Percentiles rank a stretch among this genome's conserved stretches.
Conservation (phyloP, 2,113 vertebrate species). For the Numenius arquata region DNA sequence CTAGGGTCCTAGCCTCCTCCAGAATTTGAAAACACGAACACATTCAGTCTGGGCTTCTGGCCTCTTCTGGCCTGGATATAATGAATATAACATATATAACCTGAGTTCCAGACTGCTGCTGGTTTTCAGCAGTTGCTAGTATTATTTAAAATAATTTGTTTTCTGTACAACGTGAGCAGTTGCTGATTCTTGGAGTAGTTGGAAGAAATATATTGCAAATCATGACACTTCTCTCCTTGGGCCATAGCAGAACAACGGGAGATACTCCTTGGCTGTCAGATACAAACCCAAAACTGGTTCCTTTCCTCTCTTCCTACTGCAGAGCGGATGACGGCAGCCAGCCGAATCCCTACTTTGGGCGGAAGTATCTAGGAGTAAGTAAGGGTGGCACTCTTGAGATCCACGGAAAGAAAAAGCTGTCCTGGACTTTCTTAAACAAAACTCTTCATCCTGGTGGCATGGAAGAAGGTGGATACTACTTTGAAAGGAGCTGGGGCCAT, state of each 20-base stretch:
- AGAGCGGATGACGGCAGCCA: conserved; percentile 82
- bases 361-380: conserved; percentile 89
- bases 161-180: not conserved
- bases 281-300: not conserved
- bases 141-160: not conserved
- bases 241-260: not conserved
- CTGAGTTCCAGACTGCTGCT: not conserved
- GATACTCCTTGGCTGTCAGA: not conserved
- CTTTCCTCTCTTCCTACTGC: not conserved
- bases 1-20: not conserved
- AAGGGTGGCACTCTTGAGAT: conserved; percentile 87
- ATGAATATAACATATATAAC: not conserved
- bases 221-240: not conserved
- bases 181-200: not conserved
- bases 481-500: conserved; percentile 93
- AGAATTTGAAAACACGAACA: not conserved
- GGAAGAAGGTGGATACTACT: conserved; percentile 87
- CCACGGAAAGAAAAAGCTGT: conserved; percentile 86
- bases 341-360: conserved; percentile 87
- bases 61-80: not conserved
- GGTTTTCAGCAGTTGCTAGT: not conserved
- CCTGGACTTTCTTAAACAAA: conserved; percentile 94
- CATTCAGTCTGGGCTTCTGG: not conserved
- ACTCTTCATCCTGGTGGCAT: conserved; percentile 87
- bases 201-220: not conserved